phyloP scores from a whole-genome alignment of 2,797 vertebrate genomes.

The Sebastes jordani region DNA sequence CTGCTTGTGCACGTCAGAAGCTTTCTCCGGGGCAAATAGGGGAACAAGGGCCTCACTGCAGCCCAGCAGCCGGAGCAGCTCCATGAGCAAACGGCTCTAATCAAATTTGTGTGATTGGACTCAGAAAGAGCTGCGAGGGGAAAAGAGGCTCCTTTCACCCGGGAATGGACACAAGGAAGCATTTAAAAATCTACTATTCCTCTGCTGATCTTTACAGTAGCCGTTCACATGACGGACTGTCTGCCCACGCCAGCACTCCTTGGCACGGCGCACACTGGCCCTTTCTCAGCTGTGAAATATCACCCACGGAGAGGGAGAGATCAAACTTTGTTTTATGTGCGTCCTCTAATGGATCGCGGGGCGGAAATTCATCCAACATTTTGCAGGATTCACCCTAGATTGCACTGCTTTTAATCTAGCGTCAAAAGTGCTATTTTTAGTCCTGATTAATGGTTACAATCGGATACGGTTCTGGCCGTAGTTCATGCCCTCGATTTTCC shows the following conservation, averaged over 20 bases:
- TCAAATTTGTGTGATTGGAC: constrained; percentile 81
- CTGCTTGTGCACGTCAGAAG: constrained; percentile 61
- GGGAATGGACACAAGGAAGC: constrained; percentile 63
- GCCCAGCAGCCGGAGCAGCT: constrained; percentile 55
- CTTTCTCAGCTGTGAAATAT: constrained; percentile 62
- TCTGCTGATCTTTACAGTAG: constrained; percentile 61
- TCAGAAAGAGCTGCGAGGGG: constrained; percentile 51
- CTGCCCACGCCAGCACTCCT: constrained; percentile 51
- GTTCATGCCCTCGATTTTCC: constrained; percentile 22
- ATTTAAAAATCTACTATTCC: constrained; percentile 65
- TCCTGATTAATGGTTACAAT: constrained; percentile 32
- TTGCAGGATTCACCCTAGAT: constrained; percentile 28
- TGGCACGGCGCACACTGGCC: constrained; percentile 57
- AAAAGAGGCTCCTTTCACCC: constrained; percentile 72
- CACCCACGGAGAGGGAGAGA: constrained; percentile 35
- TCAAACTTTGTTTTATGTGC: constrained; percentile 51
- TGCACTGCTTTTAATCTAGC: constrained; percentile 14
- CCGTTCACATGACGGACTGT: constrained; percentile 71
- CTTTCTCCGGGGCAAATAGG: constrained; percentile 65
- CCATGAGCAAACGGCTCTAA: constrained; percentile 75
- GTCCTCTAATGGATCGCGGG: constrained; percentile 38
- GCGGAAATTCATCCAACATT: constrained; percentile 31
- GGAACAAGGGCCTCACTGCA: constrained; percentile 71
- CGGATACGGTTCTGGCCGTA: constrained; percentile 14
- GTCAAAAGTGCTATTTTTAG: constrained; percentile 52